Base-by-base conservation (phyloP, 2,113 vertebrate genomes). In the Nycticebus coucang region DNA sequence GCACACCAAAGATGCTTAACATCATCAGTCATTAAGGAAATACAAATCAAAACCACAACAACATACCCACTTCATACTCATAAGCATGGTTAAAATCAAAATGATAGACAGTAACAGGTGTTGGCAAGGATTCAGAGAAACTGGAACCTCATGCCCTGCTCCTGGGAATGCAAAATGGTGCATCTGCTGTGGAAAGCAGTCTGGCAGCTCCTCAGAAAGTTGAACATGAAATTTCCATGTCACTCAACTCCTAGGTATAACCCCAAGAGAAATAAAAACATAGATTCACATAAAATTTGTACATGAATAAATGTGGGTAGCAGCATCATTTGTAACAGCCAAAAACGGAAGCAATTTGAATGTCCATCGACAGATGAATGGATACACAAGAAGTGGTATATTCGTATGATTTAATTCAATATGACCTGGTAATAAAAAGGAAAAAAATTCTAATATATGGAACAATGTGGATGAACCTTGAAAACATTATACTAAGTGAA, bases 71-170 rank as follows among this genome's bases (percentile, higher is more conserved):
- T n/a, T n/a, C n/a, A n/a, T n/a, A n/a, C n/a, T n/a, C n/a, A n/a
- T n/a, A n/a, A n/a, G n/a, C n/a, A n/a, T n/a, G n/a, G n/a, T n/a
- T 15, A 41, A 53, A 28, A 80, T 15, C 45, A 55, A 92, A 62
- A 55, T 1, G 18, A 37, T 7, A 9, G 53, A 77, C 4, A 75
- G 18, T 18, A 72, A 45, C 33, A 59, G 37, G 71, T 24, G 9
- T 22, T 87, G 68, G 64, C n/a, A n/a, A n/a, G n/a, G n/a, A n/a
- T n/a, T n/a, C 18, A 1, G 62, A 86, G 60, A 72, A 26, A 82
- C 0, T 2, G 26, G 88, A 77, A 24, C 24, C 45, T 10, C 0
- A 0, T 7, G 1, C 8, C 14, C 3, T 30, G 79, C 50, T 62
- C n/a, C 72, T 17, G 53, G 84, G 41, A 69, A 83, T 3, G 30